Conservation (phyloP, 1,140 invertebrate species). For the Phymastichus coffea region DNA sequence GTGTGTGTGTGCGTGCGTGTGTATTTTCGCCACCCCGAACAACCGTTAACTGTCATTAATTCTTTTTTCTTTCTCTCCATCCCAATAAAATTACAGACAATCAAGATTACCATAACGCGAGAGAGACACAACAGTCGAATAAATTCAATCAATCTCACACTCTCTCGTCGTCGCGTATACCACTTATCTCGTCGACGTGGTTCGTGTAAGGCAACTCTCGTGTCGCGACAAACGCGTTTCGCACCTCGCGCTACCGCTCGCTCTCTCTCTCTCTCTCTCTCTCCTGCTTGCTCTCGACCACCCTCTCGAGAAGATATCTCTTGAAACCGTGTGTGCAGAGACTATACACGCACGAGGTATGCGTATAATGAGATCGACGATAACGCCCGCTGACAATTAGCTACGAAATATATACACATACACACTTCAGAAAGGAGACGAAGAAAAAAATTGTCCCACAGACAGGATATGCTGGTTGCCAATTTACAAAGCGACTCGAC, state of each 20-base stretch:
- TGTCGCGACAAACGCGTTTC: conserved; percentile 29
- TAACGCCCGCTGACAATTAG: conserved; percentile 51
- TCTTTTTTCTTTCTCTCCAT: not conserved
- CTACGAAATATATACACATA: conserved; percentile 37
- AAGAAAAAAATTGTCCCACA: too few relatives aligned
- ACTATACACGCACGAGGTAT: conserved; percentile 46
- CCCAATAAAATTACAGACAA: too few relatives aligned
- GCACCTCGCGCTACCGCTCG: conserved; percentile 4
- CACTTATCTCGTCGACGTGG: conserved; percentile 35
- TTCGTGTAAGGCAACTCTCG: too few relatives aligned
- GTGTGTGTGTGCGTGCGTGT: not conserved
- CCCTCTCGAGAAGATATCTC: too few relatives aligned
- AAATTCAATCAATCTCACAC: conserved; percentile 32
- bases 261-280: conserved; percentile 8
- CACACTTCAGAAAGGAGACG: too few relatives aligned
- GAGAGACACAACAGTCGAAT: too few relatives aligned
- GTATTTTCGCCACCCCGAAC: not conserved
- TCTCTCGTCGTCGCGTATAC: conserved; percentile 16
- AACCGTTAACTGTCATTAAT: not conserved
- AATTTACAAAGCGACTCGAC: conserved; percentile 13
- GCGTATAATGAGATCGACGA: conserved; percentile 51
- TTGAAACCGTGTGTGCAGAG: conserved; percentile 25
- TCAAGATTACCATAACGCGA: too few relatives aligned
- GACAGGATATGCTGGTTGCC: not conserved
- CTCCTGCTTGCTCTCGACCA: not conserved